phyloP scores from a whole-genome alignment of 2,797 vertebrate genomes.

The Trematomus bernacchii region DNA sequence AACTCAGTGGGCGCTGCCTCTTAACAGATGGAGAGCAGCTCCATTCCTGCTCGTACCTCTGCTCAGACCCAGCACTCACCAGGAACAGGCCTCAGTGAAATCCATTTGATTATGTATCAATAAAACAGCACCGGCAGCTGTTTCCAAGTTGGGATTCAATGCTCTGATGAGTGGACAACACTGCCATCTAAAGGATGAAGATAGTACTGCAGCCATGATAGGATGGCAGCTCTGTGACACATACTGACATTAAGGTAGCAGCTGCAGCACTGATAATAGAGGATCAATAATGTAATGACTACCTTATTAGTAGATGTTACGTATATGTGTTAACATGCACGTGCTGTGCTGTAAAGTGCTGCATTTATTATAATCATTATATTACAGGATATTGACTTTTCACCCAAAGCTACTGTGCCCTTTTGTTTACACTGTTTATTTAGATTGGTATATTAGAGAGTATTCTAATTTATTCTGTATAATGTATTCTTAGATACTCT shows the following conservation, averaged over 20 bases:
- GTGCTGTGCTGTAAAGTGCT: neutral
- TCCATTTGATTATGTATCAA: slow-evolving; percentile 56
- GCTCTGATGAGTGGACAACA: slow-evolving; percentile 30
- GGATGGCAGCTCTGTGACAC: neutral
- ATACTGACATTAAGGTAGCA: neutral
- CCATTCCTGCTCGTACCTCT: slow-evolving; percentile 57
- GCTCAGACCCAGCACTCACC: slow-evolving; percentile 59
- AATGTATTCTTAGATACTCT: too few relatives aligned
- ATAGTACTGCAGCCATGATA: slow-evolving; percentile 30
- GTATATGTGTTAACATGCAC: neutral
- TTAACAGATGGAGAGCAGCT: slow-evolving; percentile 69
- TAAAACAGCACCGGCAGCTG: slow-evolving; percentile 47
- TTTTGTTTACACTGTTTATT: too few relatives aligned
- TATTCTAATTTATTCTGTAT: too few relatives aligned
- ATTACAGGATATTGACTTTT: too few relatives aligned
- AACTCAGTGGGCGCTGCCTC: slow-evolving; percentile 72
- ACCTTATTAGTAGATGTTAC: neutral
- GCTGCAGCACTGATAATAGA: neutral
- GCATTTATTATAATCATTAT: too few relatives aligned
- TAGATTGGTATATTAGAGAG: too few relatives aligned
- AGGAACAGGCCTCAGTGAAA: slow-evolving; percentile 53
- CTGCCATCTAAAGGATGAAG: slow-evolving; percentile 59
- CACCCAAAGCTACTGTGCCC: too few relatives aligned
- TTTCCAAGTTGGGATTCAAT: slow-evolving; percentile 15
- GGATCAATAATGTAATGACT: neutral